phyloP scores from a whole-genome alignment of 2,888 invertebrate species.

The Xanthostigma xanthostigma region DNA sequence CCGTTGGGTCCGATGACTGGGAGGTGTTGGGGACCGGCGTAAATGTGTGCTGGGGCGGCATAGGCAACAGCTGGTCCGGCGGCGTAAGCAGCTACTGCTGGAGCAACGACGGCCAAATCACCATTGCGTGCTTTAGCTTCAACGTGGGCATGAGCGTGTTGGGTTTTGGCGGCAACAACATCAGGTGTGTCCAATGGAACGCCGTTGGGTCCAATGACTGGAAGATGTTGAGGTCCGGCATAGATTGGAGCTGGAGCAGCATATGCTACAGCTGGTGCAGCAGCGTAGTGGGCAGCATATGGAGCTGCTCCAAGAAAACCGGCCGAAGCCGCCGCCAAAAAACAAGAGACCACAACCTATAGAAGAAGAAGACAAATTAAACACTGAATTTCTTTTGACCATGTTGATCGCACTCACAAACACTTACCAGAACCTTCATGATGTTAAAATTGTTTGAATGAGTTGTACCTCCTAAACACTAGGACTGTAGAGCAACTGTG shows the following conservation, averaged over 20 bases:
- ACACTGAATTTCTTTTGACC: too few species aligned
- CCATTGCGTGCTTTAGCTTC: slow-evolving; percentile 5
- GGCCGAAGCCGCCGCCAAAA: not conserved
- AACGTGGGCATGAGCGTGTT: not conserved
- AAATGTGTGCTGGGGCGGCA: not conserved
- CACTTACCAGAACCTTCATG: slow-evolving; percentile 5
- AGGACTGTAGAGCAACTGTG: slow-evolving; percentile 6
- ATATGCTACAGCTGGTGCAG: not conserved
- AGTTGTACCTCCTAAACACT: slow-evolving; percentile 3
- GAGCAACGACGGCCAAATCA: slow-evolving; percentile 6
- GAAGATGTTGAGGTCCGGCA: slow-evolving; percentile 6
- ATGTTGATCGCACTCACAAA: not conserved
- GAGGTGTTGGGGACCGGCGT: not conserved
- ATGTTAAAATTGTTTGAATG: not conserved
- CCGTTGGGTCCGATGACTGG: slow-evolving; percentile 1
- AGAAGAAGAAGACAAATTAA: too few species aligned
- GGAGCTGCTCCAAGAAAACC: not conserved
- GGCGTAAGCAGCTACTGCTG: not conserved
- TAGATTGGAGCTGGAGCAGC: not conserved
- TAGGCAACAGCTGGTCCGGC: not conserved
- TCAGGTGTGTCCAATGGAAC: slow-evolving; percentile 5
- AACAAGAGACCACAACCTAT: not conserved
- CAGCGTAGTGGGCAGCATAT: not conserved
- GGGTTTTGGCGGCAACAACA: slow-evolving; percentile 1
- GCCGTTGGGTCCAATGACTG: slow-evolving; percentile 6